Percentiles rank a stretch among this genome's conserved stretches.
Conservation (phyloP, 2,113 vertebrate species). For the Puntigrus tetrazona region DNA sequence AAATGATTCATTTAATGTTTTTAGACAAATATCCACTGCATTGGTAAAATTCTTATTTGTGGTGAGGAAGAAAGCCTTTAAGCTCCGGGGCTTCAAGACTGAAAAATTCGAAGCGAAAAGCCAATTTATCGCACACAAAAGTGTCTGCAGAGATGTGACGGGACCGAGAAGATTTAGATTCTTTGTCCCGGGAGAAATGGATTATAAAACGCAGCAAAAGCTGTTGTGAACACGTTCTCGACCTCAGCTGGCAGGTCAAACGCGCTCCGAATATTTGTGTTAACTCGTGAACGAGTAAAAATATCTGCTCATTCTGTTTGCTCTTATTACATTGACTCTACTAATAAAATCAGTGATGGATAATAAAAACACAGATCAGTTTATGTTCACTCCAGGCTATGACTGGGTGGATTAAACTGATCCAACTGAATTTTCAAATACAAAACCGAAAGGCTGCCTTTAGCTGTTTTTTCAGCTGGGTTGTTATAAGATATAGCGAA, state of each 20-base stretch:
- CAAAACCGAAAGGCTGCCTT: no score
- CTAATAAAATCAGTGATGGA: no score
- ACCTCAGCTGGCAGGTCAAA: background rate
- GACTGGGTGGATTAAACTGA: no score
- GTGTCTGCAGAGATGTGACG: background rate
- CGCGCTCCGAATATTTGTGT: background rate
- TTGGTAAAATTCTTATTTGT: background rate
- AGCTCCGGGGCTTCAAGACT: background rate
- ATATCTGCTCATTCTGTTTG: no score
- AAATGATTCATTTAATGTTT: background rate
- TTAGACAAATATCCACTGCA: background rate
- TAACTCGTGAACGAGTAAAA: background rate
- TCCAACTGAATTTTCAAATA: no score
- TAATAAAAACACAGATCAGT: no score
- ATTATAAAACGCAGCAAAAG: background rate
- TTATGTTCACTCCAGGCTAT: no score
- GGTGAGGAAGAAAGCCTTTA: background rate
- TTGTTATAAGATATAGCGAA: no score
- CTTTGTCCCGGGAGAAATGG: background rate
- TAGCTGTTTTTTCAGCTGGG: no score
- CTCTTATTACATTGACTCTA: no score
- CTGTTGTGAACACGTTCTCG: background rate
- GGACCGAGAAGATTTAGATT: background rate
- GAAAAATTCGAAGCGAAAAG: background rate
- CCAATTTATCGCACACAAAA: background rate